A percentile compares a stretch with the other conserved stretches of the same genome.
These are phyloP conservation scores for Piprites chloris DNA, from an alignment of 2,113 vertebrate genomes.

Conservation along the genomic window DNA sequence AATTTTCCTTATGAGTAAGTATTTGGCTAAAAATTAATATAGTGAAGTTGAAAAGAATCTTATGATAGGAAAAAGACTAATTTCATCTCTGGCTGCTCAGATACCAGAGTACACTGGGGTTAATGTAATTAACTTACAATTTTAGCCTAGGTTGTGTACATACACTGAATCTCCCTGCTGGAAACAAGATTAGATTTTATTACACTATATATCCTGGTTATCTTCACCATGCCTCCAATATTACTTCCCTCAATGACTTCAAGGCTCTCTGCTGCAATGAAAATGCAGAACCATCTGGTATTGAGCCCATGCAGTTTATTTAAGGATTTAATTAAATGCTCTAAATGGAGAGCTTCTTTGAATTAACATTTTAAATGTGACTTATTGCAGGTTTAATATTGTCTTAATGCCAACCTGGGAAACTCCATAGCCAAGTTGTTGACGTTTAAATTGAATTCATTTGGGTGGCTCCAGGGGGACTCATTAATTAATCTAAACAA, in stretches of 20 bases:
- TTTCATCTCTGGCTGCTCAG: constrained; percentile 77
- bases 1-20: constrained; percentile 82
- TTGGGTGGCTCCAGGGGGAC: constrained; percentile 80
- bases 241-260: constrained; percentile 74
- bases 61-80: constrained; percentile 77
- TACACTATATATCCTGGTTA: constrained; percentile 82
- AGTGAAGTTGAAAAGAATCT: constrained; percentile 80
- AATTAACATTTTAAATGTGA: constrained; percentile 90
- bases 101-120: constrained; percentile 74
- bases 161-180: constrained; percentile 78
- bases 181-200: constrained; percentile 80
- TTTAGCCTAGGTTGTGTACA: constrained; percentile 80
- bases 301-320: constrained; percentile 82
- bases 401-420: constrained; percentile 82
- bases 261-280: constrained; percentile 66
- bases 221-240: constrained; percentile 74
- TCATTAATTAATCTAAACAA: constrained; percentile 86
- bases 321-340: constrained; percentile 90
- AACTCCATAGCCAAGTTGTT: constrained; percentile 78
- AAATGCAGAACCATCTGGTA: constrained; percentile 80
- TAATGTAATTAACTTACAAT: constrained; percentile 82
- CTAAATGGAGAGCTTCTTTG: constrained; percentile 80
- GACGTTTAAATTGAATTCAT: constrained; percentile 83
- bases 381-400: constrained; percentile 85
- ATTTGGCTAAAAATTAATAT: constrained; percentile 84